Percentiles rank a stretch among this genome's conserved stretches.
phyloP scores from a whole-genome alignment of 2,888 invertebrate genomes.

The Chrysotoxum bicinctum region DNA sequence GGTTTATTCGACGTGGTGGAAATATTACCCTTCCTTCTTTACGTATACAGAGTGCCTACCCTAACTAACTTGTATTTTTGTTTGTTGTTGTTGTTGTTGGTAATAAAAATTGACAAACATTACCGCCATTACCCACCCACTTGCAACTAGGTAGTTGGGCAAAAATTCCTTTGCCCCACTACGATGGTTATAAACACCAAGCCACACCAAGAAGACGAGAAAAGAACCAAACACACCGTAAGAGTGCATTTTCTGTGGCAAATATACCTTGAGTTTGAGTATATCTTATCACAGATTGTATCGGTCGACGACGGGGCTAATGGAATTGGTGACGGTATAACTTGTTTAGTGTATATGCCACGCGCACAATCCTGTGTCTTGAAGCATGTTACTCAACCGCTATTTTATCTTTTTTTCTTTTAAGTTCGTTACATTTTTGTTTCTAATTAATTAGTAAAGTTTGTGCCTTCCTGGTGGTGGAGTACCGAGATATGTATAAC shows the following conservation, averaged over 20 bases:
- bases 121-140: slow-evolving; percentile 21
- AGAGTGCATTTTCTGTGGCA: slow-evolving; percentile 1
- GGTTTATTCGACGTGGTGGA: not conserved
- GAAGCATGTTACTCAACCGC: slow-evolving; percentile 13
- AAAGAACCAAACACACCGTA: not conserved
- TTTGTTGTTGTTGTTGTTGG: not conserved
- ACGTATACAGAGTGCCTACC: no score
- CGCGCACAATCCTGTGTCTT: slow-evolving; percentile 6
- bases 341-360: slow-evolving; percentile 1
- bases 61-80: not conserved
- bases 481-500: not conserved
- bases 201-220: not conserved
- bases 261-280: not conserved
- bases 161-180: not conserved
- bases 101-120: slow-evolving; percentile 18
- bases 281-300: slow-evolving; percentile 13
- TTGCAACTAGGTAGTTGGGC: not conserved
- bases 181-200: not conserved
- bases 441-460: slow-evolving; percentile 8
- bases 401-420: not conserved
- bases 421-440: not conserved
- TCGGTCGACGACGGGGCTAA: not conserved
- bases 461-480: not conserved
- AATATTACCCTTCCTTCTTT: not conserved
- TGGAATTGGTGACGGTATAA: slow-evolving; percentile 4